phyloP scores from a whole-genome alignment of 2,888 invertebrate genomes.

The Limulus polyphemus region DNA sequence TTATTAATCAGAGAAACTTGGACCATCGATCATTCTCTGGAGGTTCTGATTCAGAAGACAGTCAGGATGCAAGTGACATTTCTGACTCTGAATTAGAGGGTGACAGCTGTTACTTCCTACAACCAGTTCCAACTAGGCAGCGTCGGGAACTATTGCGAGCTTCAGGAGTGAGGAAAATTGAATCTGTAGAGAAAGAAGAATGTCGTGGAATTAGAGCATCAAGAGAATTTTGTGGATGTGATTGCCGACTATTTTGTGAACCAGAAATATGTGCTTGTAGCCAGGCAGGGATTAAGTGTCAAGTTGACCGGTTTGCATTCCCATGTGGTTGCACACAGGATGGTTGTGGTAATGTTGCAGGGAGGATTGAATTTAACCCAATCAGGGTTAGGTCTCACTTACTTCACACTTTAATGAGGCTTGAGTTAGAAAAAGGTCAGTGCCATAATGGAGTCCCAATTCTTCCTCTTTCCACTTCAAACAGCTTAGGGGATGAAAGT shows the following conservation, averaged over 20 bases:
- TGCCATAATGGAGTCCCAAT: constrained; percentile 9
- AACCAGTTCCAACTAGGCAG: constrained; percentile 85
- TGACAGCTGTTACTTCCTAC: constrained; percentile 74
- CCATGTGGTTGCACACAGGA: constrained; percentile 93
- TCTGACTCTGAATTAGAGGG: constrained; percentile 68
- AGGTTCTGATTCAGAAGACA: constrained; percentile 26
- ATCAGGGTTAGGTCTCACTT: constrained; percentile 90
- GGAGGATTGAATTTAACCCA: constrained; percentile 92
- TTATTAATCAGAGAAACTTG: constrained; percentile 25
- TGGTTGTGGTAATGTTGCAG: constrained; percentile 80
- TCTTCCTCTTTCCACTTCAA: neutral
- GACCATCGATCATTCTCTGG: constrained; percentile 15
- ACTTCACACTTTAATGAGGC: constrained; percentile 86
- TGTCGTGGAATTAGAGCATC: constrained; percentile 60
- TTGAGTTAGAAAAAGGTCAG: constrained; percentile 75
- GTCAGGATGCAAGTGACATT: constrained; percentile 28
- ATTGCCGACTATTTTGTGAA: constrained; percentile 83
- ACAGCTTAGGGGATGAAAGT: constrained; percentile 11
- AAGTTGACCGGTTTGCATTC: constrained; percentile 86
- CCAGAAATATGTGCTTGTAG: constrained; percentile 92
- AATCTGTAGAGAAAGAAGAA: constrained; percentile 82
- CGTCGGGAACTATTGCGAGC: constrained; percentile 71
- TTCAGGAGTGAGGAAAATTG: constrained; percentile 89
- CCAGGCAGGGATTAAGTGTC: constrained; percentile 89
- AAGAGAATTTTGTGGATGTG: constrained; percentile 84